phyloP scores from a whole-genome alignment of 2,797 vertebrate species.

The Poecilia wingei region DNA sequence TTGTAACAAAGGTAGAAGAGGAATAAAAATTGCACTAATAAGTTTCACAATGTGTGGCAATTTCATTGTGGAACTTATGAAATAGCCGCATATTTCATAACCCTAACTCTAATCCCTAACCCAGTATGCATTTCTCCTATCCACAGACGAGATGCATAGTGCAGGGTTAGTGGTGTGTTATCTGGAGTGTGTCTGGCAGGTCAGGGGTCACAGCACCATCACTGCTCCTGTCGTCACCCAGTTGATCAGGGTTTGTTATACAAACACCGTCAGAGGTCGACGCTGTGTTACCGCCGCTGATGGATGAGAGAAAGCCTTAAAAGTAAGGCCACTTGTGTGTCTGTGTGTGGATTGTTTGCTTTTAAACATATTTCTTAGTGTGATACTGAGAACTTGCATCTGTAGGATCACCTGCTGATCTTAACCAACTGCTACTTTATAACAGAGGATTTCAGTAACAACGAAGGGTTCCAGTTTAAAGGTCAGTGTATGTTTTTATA shows the following conservation, averaged over 20 bases:
- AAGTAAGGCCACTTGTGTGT: not conserved
- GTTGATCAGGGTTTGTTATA: slow-evolving; percentile 47
- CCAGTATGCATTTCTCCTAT: not conserved
- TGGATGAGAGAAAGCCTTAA: slow-evolving; percentile 46
- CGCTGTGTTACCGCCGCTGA: slow-evolving; percentile 25
- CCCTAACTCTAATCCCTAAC: no score
- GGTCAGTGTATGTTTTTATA: not conserved
- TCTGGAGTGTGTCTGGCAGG: slow-evolving; percentile 31
- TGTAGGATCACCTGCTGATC: slow-evolving; percentile 20
- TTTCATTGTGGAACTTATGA: not conserved
- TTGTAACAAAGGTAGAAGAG: not conserved
- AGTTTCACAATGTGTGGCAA: not conserved
- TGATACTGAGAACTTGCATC: slow-evolving; percentile 3
- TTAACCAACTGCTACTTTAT: not conserved
- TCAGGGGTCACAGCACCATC: slow-evolving; percentile 47
- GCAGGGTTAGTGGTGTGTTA: not conserved
- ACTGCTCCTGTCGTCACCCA: slow-evolving; percentile 5
- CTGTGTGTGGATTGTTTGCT: not conserved
- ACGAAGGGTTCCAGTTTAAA: not conserved
- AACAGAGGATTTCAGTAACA: not conserved
- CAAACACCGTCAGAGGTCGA: slow-evolving; percentile 54
- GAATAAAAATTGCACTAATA: not conserved
- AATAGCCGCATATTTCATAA: no score
- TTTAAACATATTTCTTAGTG: slow-evolving; percentile 47
- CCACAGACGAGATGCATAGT: not conserved